Conservation (phyloP, 2,797 vertebrate genomes). For the Malacoctenus gilli region DNA sequence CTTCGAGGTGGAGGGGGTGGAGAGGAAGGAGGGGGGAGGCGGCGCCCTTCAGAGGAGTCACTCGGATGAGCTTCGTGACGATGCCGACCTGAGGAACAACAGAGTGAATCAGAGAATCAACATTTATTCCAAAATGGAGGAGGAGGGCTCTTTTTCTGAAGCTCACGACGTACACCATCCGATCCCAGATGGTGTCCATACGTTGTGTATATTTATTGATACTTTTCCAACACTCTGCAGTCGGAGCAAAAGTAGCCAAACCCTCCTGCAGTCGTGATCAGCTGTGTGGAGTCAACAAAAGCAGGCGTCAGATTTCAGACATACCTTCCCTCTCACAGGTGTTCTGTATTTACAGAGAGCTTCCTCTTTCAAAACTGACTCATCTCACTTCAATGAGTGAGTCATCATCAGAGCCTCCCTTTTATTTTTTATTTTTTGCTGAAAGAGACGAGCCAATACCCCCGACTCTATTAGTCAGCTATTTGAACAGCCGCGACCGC, state of each 20-base stretch:
- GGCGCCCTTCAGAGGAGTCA: constrained; percentile 10
- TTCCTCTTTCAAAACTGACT: constrained; percentile 26
- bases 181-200: too few relatives aligned
- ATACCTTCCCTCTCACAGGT: constrained; percentile 4
- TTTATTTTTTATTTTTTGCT: too few relatives aligned
- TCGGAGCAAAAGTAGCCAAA: not conserved
- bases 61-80: constrained; percentile 7
- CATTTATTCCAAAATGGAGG: too few relatives aligned
- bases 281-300: constrained; percentile 11
- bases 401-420: constrained; percentile 47
- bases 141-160: too few relatives aligned
- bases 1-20: constrained; percentile 6
- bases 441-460: constrained; percentile 41
- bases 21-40: not conserved
- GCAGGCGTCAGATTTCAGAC: constrained; percentile 10
- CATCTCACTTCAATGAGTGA: constrained; percentile 44
- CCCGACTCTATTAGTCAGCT: constrained; percentile 29
- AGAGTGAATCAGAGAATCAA: constrained; percentile 4
- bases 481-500: constrained; percentile 28
- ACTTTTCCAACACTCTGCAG: not conserved
- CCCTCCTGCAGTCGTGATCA: constrained; percentile 9
- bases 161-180: too few relatives aligned
- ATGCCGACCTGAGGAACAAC: constrained; percentile 6
- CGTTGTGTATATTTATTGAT: too few relatives aligned
- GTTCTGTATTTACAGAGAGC: constrained; percentile 20